Conservation (phyloP, 2,113 vertebrate species). For the Oxyura jamaicensis region DNA sequence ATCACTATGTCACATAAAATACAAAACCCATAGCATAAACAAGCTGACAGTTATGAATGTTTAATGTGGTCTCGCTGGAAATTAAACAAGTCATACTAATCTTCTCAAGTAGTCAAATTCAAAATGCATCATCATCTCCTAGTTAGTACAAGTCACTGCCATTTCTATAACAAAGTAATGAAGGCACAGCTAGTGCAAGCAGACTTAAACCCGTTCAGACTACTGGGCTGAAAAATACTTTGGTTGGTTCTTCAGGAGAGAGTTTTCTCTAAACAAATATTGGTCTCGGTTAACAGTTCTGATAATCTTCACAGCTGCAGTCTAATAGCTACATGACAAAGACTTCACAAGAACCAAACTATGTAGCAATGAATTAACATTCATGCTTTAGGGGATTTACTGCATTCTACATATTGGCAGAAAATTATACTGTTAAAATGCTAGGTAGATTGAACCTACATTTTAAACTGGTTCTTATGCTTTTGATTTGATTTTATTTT, state of each 20-base stretch:
- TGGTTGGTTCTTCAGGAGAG: slow-evolving; percentile 81
- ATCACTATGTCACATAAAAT: slow-evolving; percentile 79
- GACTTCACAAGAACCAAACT: slow-evolving; percentile 95
- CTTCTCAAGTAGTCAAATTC: slow-evolving; percentile 66
- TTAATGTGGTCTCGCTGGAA: slow-evolving; percentile 72
- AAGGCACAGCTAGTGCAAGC: slow-evolving; percentile 81
- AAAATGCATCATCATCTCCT: slow-evolving; percentile 70
- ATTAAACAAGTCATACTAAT: slow-evolving; percentile 75
- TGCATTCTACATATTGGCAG: slow-evolving; percentile 86
- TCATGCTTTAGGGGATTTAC: slow-evolving; percentile 86
- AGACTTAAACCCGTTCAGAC: slow-evolving; percentile 74
- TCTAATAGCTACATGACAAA: slow-evolving; percentile 91
- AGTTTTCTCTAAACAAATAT: slow-evolving; percentile 74
- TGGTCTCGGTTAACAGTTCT: slow-evolving; percentile 76
- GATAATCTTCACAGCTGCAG: slow-evolving; percentile 85
- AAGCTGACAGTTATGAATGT: slow-evolving; percentile 77
- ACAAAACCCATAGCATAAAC: slow-evolving; percentile 79
- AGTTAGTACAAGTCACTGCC: slow-evolving; percentile 76
- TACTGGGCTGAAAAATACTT: slow-evolving; percentile 79
- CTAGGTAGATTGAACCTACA: slow-evolving; percentile 86
- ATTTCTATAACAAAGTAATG: slow-evolving; percentile 82
- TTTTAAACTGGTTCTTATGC: slow-evolving; percentile 86
- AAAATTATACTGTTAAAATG: slow-evolving; percentile 90
- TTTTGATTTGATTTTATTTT: slow-evolving; percentile 78
- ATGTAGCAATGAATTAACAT: slow-evolving; percentile 89